Percentiles rank a stretch among this genome's conserved stretches.
phyloP scores from a whole-genome alignment of 2,113 vertebrate genomes.

The Rhinoderma darwinii region DNA sequence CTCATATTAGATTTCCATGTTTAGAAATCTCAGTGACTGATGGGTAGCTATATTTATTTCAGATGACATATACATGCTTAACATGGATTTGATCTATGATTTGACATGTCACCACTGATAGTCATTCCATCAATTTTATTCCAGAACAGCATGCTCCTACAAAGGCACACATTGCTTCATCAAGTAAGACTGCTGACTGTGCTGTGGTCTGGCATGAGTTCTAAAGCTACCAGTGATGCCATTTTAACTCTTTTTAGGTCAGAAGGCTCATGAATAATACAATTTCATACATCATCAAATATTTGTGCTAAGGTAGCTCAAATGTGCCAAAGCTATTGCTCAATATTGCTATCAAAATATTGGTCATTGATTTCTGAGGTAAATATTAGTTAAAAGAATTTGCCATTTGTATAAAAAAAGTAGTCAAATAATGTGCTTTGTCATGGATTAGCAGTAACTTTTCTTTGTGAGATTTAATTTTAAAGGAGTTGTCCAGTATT shows the following conservation, averaged over 20 bases:
- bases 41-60: not conserved
- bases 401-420: not conserved
- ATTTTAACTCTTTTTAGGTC: not conserved
- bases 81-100: not conserved
- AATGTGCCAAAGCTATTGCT: not conserved
- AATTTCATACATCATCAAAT: not conserved
- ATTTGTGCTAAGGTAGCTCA: not conserved
- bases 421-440: not conserved
- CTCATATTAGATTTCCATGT: not conserved
- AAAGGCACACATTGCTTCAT: conserved; percentile 31
- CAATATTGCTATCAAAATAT: not conserved
- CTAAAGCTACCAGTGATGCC: not conserved
- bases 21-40: not conserved
- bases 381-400: not conserved
- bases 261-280: not conserved
- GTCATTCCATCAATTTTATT: conserved; percentile 49
- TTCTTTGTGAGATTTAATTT: not conserved
- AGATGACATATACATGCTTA: not conserved
- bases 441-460: not conserved
- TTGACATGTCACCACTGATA: conserved; percentile 13
- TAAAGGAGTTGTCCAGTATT: too few species aligned
- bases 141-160: conserved; percentile 45
- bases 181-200: conserved; percentile 2
- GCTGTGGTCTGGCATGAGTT: conserved; percentile 21
- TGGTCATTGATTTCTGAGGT: not conserved